A percentile compares a stretch with the other conserved stretches of the same genome.
These are phyloP conservation scores for Myocastor coypus DNA, from an alignment of 2,113 vertebrate species.

Conservation along the genomic window DNA sequence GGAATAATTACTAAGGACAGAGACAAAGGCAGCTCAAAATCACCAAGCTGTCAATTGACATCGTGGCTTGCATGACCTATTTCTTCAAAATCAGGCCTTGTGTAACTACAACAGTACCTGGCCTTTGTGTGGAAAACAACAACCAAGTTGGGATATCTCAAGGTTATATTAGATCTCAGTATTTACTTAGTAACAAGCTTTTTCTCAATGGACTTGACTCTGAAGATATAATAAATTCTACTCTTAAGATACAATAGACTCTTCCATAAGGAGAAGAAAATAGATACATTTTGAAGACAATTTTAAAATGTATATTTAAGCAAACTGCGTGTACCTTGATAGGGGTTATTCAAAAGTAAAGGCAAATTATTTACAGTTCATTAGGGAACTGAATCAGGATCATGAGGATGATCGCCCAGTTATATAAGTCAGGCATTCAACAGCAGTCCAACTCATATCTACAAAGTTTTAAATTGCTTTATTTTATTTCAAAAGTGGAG, in stretches of 20 bases:
- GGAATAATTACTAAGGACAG: not conserved
- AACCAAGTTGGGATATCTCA: not conserved
- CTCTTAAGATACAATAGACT: constrained; percentile 55
- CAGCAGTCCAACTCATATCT: constrained; percentile 10
- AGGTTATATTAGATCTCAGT: constrained; percentile 24
- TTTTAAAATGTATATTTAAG: constrained; percentile 67
- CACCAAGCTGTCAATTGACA: constrained; percentile 8
- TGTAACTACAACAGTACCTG: not conserved
- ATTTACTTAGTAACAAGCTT: constrained; percentile 28
- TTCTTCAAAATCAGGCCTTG: constrained; percentile 24
- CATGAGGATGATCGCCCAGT: constrained; percentile 27
- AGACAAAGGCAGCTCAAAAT: not conserved
- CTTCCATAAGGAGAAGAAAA: constrained; percentile 44
- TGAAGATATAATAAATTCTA: constrained; percentile 14
- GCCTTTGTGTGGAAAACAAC: not conserved
- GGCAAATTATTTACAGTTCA: constrained; percentile 53
- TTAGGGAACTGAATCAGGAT: constrained; percentile 47
- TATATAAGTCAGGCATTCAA: constrained; percentile 13
- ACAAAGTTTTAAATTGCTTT: constrained; percentile 13
- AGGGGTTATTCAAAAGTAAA: constrained; percentile 47
- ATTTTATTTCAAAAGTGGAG: not conserved
- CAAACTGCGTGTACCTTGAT: constrained; percentile 36
- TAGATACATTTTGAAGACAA: constrained; percentile 63
- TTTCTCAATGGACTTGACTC: constrained; percentile 46
- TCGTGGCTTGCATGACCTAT: not conserved